A percentile compares a stretch with the other conserved stretches of the same genome.
These are phyloP conservation scores for Betta splendens DNA, from an alignment of 2,797 vertebrate species.

Conservation along the genomic window DNA sequence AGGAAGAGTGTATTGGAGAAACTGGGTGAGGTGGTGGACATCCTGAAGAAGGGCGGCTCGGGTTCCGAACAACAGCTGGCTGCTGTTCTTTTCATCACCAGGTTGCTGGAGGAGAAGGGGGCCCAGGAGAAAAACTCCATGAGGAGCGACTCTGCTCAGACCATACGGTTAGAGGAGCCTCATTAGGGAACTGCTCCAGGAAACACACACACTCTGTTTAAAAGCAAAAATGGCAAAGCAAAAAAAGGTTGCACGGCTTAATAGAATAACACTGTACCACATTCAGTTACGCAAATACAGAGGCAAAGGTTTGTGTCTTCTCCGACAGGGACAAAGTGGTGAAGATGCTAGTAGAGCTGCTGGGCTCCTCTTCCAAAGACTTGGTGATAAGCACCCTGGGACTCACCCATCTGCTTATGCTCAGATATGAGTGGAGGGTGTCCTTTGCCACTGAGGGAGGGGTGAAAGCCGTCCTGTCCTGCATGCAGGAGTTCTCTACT, in stretches of 20 bases:
- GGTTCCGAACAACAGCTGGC: conserved; percentile 80
- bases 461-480: conserved; percentile 87
- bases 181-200: not conserved
- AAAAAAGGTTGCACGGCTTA: too few species aligned
- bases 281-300: too few species aligned
- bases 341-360: conserved; percentile 87
- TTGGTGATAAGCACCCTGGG: conserved; percentile 82
- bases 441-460: conserved; percentile 91
- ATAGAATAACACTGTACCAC: too few species aligned
- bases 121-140: conserved; percentile 74
- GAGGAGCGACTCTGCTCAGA: conserved; percentile 76
- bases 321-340: conserved; percentile 87
- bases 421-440: conserved; percentile 86
- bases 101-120: conserved; percentile 85
- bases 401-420: conserved; percentile 86
- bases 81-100: conserved; percentile 79
- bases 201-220: not conserved
- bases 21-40: conserved; percentile 80
- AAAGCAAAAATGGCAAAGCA: too few species aligned
- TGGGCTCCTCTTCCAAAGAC: conserved; percentile 80
- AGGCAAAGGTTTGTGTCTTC: too few species aligned
- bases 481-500: conserved; percentile 87
- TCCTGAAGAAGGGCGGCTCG: conserved; percentile 80
- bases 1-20: conserved; percentile 82
- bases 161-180: conserved; percentile 64